These are phyloP conservation scores for Bubo scandiacus DNA, from an alignment of 2,113 vertebrate species.

Conservation along the genomic window DNA sequence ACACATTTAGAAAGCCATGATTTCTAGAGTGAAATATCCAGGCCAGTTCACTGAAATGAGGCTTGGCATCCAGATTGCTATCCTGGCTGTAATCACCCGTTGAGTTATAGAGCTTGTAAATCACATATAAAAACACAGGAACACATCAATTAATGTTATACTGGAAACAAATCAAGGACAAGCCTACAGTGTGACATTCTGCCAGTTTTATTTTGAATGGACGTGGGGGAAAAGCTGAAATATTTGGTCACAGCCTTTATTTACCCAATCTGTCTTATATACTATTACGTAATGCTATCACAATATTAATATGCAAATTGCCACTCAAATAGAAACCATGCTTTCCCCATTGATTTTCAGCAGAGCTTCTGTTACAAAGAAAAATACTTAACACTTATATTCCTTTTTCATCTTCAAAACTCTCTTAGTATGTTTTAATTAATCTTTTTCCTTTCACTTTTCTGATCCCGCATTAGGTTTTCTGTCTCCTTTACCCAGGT, in stretches of 20 bases:
- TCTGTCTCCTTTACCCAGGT: background rate
- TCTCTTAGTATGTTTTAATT: slow-evolving; percentile 21
- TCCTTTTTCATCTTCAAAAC: slow-evolving; percentile 23
- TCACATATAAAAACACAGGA: slow-evolving; percentile 49
- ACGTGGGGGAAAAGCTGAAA: background rate
- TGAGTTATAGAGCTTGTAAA: slow-evolving; percentile 55
- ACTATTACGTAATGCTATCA: slow-evolving; percentile 42
- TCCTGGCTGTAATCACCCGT: slow-evolving; percentile 44
- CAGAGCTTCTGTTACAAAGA: slow-evolving; percentile 21
- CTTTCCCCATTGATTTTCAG: slow-evolving; percentile 30
- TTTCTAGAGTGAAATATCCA: slow-evolving; percentile 58
- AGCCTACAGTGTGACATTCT: slow-evolving; percentile 46
- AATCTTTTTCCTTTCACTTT: slow-evolving; percentile 22
- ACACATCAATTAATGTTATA: slow-evolving; percentile 57
- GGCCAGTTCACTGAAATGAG: slow-evolving; percentile 52
- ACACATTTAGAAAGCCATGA: slow-evolving; percentile 32
- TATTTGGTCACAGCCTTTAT: slow-evolving; percentile 53
- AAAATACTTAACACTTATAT: slow-evolving; percentile 16
- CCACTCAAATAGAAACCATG: slow-evolving; percentile 16
- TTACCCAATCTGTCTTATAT: slow-evolving; percentile 58
- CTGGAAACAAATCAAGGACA: slow-evolving; percentile 63
- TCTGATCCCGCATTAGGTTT: background rate
- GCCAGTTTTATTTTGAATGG: slow-evolving; percentile 51
- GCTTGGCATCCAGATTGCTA: slow-evolving; percentile 26
- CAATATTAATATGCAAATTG: slow-evolving; percentile 66